phyloP scores from a whole-genome alignment of 2,113 vertebrate species.

The Microtus oregoni region DNA sequence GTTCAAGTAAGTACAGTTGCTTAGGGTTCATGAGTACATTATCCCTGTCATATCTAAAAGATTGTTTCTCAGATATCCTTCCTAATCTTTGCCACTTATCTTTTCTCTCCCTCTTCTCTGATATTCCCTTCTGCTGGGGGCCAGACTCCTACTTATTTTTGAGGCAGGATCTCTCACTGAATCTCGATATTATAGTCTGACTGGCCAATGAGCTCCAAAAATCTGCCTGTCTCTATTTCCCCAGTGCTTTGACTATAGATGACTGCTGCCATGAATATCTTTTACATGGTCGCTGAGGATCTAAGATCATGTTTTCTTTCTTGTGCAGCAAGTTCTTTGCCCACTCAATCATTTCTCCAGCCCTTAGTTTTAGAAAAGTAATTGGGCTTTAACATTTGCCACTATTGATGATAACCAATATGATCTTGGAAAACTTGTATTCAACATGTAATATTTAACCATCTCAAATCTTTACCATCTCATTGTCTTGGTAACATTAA shows the following conservation, averaged over 20 bases:
- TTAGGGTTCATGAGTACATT: background rate
- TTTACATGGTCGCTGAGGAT: background rate
- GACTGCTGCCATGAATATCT: background rate
- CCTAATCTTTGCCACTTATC: background rate
- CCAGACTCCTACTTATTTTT: background rate
- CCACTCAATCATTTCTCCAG: background rate
- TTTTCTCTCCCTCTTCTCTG: background rate
- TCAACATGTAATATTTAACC: background rate
- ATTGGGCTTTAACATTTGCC: background rate
- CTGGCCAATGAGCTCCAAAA: background rate
- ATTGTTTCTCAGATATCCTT: too few species aligned
- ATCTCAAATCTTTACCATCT: background rate
- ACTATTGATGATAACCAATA: background rate
- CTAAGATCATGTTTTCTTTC: background rate
- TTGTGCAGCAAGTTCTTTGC: background rate
- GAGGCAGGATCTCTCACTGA: background rate
- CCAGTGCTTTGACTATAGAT: background rate
- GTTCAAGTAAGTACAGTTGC: background rate
- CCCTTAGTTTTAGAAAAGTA: background rate
- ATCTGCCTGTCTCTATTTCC: background rate
- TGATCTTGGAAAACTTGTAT: background rate
- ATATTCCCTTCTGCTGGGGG: background rate
- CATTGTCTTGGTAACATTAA: background rate
- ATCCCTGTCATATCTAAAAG: background rate
- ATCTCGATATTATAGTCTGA: background rate